These are phyloP conservation scores for Nudaria mundana DNA, from an alignment of 2,888 invertebrate genomes.

Conservation along the genomic window DNA sequence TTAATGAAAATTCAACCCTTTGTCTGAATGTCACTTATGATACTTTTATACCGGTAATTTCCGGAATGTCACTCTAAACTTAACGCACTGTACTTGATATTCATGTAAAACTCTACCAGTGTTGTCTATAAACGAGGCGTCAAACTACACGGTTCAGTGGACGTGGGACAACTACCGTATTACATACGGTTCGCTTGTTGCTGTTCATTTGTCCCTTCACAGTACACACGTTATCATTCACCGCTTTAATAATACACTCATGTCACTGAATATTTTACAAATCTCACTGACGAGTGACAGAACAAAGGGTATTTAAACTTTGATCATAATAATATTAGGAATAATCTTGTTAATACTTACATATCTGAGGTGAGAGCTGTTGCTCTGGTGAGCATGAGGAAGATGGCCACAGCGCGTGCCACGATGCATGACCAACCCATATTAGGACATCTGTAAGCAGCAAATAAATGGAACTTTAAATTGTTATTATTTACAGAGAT, in stretches of 20 bases:
- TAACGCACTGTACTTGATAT: no score
- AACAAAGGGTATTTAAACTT: no score
- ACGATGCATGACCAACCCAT: slow-evolving; percentile 94
- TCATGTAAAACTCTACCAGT: slow-evolving; percentile 31
- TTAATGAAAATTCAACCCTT: no score
- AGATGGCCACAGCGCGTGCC: slow-evolving; percentile 85
- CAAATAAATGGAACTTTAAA: slow-evolving; percentile 3
- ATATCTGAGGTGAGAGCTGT: slow-evolving; percentile 79
- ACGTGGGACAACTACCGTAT: slow-evolving; percentile 43
- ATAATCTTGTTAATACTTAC: slow-evolving; percentile 52
- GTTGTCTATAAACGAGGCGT: slow-evolving; percentile 54
- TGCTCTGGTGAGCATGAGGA: slow-evolving; percentile 80
- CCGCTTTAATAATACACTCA: slow-evolving; percentile 19
- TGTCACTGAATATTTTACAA: no score
- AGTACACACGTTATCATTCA: slow-evolving; percentile 24
- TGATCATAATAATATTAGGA: no score
- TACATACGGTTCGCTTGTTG: slow-evolving; percentile 55
- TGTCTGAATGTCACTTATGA: no score
- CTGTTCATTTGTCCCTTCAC: slow-evolving; percentile 31
- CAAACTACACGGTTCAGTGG: slow-evolving; percentile 54
- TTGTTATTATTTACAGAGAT: no score
- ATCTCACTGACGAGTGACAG: no score
- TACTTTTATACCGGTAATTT: no score
- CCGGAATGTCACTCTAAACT: no score
- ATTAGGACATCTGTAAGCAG: slow-evolving; percentile 91